Evolutionary conservation across 2,113 vertebrate genomes (phyloP).

Genomic region (pig (Sus scrofa)): T2T-Sscrofa CM000824.6:144140001-144140500

Average conservation of each 20-base stretch:
- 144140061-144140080: not conserved
- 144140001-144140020: not conserved
- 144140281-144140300: not conserved
- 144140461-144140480: not conserved
- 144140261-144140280: not conserved
- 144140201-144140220: not conserved
- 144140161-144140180: not conserved
- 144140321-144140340: not conserved
- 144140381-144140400: not conserved
- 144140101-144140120: not conserved
- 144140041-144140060: not conserved
- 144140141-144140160: not conserved
- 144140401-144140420: not conserved
- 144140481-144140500: not conserved
- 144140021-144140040: not conserved
- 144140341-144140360: not conserved
- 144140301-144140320: not conserved
- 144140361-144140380: not conserved
- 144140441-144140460: not conserved
- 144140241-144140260: not conserved
- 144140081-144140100: constrained; percentile 4
- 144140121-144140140: not conserved
- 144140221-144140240: not conserved
- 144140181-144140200: not conserved
- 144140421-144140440: not conserved